Conservation (phyloP, 2,888 invertebrate species). For the Rotaria magnacalcarata region DNA sequence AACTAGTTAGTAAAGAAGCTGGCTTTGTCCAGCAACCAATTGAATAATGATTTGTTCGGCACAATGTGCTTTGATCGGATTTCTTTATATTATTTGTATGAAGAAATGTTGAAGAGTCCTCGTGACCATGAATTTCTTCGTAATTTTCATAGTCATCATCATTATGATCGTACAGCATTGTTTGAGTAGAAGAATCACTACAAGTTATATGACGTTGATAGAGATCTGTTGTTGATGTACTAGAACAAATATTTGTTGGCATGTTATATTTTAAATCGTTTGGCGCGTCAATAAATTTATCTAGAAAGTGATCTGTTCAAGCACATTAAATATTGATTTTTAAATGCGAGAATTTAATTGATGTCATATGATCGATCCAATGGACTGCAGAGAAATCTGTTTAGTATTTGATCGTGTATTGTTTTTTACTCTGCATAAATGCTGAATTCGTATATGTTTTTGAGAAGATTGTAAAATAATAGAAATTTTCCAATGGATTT, state of each 20-base stretch:
- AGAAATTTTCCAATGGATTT: too few relatives aligned
- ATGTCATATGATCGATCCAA: too few relatives aligned
- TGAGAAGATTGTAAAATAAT: too few relatives aligned
- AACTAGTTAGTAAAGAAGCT: background rate
- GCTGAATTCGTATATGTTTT: too few relatives aligned
- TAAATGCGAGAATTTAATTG: too few relatives aligned
- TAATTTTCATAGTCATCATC: background rate
- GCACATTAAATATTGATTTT: background rate
- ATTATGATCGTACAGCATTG: background rate
- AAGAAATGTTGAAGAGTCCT: background rate
- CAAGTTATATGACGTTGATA: background rate
- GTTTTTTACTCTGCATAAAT: too few relatives aligned
- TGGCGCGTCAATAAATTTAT: background rate
- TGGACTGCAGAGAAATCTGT: too few relatives aligned
- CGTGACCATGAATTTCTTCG: background rate
- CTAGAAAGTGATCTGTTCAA: background rate
- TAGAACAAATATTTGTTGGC: background rate
- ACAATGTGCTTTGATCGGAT: background rate
- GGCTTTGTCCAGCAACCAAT: conserved; percentile 12
- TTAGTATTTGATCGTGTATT: too few relatives aligned
- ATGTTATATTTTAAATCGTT: background rate
- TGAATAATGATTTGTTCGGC: conserved; percentile 13
- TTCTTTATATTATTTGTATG: background rate
- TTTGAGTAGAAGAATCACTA: background rate
- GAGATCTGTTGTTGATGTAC: background rate